Conservation (phyloP, 1,140 invertebrate species). For the Formica selysi region DNA sequence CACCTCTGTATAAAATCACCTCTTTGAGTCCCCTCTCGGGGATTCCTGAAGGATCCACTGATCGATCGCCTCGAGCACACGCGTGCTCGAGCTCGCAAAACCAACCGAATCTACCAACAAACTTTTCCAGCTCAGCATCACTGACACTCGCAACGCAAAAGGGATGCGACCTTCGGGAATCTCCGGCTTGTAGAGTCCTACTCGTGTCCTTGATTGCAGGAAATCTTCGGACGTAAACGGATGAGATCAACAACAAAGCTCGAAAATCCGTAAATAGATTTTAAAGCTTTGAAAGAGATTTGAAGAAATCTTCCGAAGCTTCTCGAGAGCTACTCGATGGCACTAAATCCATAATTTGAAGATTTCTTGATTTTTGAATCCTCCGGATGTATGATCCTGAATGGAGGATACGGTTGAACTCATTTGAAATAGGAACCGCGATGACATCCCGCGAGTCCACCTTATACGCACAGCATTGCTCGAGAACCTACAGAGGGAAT, state of each 20-base stretch:
- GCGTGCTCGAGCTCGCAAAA: conserved; percentile 10
- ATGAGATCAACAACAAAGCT: conserved; percentile 34
- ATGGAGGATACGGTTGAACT: not conserved
- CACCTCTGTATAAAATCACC: conserved; percentile 66
- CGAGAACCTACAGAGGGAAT: conserved; percentile 22
- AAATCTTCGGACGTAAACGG: conserved; percentile 27
- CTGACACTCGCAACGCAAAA: not conserved
- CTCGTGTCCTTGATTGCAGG: conserved; percentile 20
- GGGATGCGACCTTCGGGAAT: conserved; percentile 29
- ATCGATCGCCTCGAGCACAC: conserved; percentile 40
- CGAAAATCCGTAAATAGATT: not conserved
- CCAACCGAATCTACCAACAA: conserved; percentile 16
- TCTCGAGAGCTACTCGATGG: not conserved
- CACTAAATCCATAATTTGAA: not conserved
- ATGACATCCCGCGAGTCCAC: not conserved
- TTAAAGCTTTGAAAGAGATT: not conserved
- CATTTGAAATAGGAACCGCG: not conserved
- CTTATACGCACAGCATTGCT: conserved; percentile 38
- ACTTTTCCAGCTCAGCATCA: conserved; percentile 16
- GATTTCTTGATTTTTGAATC: conserved; percentile 21
- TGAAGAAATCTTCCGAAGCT: not conserved
- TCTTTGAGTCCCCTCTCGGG: conserved; percentile 62
- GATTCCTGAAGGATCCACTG: conserved; percentile 46
- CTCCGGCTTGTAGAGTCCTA: not conserved
- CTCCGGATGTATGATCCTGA: not conserved